Evolutionary conservation across 2,888 invertebrate species (phyloP), one percentile per base, ranked within the genome.

Genomic region (Macrophya alboannulata): DNA sequence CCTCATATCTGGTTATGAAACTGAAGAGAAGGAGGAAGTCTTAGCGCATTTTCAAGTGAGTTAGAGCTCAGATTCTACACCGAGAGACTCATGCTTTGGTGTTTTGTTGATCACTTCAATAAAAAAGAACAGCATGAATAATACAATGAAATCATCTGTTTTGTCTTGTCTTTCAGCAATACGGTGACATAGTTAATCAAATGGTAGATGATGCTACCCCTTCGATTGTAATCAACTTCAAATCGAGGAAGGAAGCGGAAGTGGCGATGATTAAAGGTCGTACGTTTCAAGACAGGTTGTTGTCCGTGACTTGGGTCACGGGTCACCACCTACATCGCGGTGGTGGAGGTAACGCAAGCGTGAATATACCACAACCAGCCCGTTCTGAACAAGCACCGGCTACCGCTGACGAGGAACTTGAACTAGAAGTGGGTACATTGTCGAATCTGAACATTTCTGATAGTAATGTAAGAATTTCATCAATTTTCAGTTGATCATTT

Each of bases 151-250:
- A 55, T 71, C 48, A 43, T 62, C 74, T 76, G 62, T 62, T 71
- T 85, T 37, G 0, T 84, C 79, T 65, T 77, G 65, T 74, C 43
- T 83, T 94, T 1, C 94, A 98, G 98, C 96, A 97, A 96, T 98
- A 96, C 94, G 98, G 98, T 83, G 97, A 97, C 92, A 96, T 99
- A 88, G 96, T 96, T n/a, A 97, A 97, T 92, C 97, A 97, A 91
- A 95, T 96, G 85, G 96, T 96, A 88, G 97, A 97, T 91, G 95
- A 96, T 83, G 95, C 96, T 48, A 95, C 97, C 86, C 98, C 98
- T 21, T 96, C 97, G 90, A 95, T 97, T 88, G 96, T 97, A 74
- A 94, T 98, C 84, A 96, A 96, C 92, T 98, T 96, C 94, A 96
- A 96, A 89, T 95, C 96, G 59, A 95, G 98, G 74, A 96, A 96